Conservation (phyloP, 2,888 invertebrate genomes). For the Electrophaes corylata region DNA sequence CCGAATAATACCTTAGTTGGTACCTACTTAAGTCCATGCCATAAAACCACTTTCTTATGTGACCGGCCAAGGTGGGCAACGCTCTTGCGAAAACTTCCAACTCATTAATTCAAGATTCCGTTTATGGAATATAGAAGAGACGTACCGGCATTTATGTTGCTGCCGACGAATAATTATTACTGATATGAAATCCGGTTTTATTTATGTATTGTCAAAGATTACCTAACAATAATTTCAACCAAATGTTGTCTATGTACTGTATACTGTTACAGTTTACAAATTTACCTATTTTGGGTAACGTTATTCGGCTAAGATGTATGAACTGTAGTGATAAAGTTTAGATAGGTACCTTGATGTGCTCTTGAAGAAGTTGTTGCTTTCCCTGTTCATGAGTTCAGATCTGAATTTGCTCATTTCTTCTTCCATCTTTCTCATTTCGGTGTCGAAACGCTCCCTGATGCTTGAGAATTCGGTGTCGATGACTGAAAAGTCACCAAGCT, state of each 20-base stretch:
- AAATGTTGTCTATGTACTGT: background rate
- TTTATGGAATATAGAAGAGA: constrained; percentile 76
- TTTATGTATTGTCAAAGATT: constrained; percentile 13
- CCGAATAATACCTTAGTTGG: constrained; percentile 78
- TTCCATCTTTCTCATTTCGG: constrained; percentile 99
- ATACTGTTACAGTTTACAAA: background rate
- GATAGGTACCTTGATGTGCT: constrained; percentile 91
- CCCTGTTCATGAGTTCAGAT: constrained; percentile 95
- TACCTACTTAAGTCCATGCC: constrained; percentile 23
- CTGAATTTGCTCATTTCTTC: constrained; percentile 98
- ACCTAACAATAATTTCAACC: background rate
- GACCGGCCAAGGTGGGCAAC: constrained; percentile 63
- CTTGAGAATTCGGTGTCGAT: constrained; percentile 98
- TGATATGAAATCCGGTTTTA: constrained; percentile 44
- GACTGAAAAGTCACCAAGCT: constrained; percentile 96
- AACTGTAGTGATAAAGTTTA: constrained; percentile 35
- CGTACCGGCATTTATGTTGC: constrained; percentile 51
- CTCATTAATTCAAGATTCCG: constrained; percentile 81
- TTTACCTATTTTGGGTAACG: background rate
- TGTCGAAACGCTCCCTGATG: constrained; percentile 97
- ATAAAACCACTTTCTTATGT: constrained; percentile 64
- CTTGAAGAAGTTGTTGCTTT: constrained; percentile 96
- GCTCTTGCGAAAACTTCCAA: constrained; percentile 72
- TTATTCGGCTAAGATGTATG: background rate
- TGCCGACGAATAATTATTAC: constrained; percentile 68